Percentiles rank a stretch among this genome's conserved stretches.
Evolutionary conservation across 2,888 invertebrate species (phyloP).

Genomic region (Nomada ferruginata): DNA sequence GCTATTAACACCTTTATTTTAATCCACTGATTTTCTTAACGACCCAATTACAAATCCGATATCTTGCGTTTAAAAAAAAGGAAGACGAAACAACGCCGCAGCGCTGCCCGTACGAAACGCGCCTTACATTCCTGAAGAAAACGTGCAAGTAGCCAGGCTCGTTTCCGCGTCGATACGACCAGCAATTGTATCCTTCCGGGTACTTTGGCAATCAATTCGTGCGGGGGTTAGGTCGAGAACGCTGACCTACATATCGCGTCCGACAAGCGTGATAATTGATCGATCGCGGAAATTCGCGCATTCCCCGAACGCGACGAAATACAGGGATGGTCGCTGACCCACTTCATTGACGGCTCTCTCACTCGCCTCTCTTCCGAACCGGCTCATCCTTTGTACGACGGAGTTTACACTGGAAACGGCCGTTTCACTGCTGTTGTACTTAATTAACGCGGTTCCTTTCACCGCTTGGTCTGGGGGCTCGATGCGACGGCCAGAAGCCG

Average conservation of each 20-base stretch:
- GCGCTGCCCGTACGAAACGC: too few species aligned
- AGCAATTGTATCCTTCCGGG: constrained; percentile 26
- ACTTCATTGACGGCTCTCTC: constrained; percentile 31
- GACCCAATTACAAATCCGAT: too few species aligned
- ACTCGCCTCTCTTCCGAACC: constrained; percentile 50
- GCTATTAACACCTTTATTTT: too few species aligned
- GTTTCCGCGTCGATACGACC: constrained; percentile 31
- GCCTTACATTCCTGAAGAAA: not conserved
- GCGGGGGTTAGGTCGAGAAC: constrained; percentile 14
- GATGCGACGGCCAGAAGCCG: constrained; percentile 63
- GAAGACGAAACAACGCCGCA: too few species aligned
- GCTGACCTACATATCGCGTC: constrained; percentile 33
- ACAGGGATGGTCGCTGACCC: constrained; percentile 49
- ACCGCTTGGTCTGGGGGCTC: constrained; percentile 52
- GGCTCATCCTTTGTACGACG: constrained; percentile 64
- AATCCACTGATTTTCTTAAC: too few species aligned
- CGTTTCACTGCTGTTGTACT: constrained; percentile 64
- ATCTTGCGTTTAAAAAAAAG: too few species aligned
- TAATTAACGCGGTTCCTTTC: constrained; percentile 76
- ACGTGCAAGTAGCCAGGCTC: constrained; percentile 10
- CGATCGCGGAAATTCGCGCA: constrained; percentile 59
- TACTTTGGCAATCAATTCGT: constrained; percentile 43
- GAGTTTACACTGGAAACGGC: constrained; percentile 62
- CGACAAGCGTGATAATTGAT: constrained; percentile 56
- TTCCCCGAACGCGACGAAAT: constrained; percentile 30